A percentile compares a stretch with the other conserved stretches of the same genome.
Evolutionary conservation across 2,113 vertebrate genomes (phyloP).

Genomic region (Mastomys coucha): DNA sequence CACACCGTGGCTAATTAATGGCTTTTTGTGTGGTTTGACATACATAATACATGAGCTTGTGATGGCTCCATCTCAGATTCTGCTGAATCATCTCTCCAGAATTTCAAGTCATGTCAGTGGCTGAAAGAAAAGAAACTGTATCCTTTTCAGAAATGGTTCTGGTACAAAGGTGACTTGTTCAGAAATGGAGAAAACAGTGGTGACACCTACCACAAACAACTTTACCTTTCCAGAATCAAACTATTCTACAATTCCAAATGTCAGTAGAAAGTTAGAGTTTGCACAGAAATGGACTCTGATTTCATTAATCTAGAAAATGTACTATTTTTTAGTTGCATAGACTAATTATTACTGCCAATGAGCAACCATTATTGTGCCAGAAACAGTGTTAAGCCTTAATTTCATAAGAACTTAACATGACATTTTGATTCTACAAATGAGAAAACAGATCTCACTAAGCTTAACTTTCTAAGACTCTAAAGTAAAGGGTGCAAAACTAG

Average conservation of each 20-base stretch:
- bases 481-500: neutral
- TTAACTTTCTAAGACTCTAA: neutral
- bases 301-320: neutral
- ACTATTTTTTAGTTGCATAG: neutral
- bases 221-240: neutral
- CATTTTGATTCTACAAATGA: neutral
- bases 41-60: slow-evolving; percentile 56
- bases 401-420: neutral
- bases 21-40: slow-evolving; percentile 57
- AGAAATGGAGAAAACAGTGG: neutral
- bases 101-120: slow-evolving; percentile 4
- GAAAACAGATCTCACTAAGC: neutral
- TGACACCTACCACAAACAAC: neutral
- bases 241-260: neutral
- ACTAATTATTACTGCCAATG: neutral
- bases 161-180: neutral
- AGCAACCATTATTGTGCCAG: neutral
- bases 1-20: slow-evolving; percentile 66
- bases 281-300: neutral
- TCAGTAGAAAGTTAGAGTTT: neutral
- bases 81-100: slow-evolving; percentile 27
- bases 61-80: slow-evolving; percentile 22
- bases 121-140: neutral
- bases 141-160: neutral
- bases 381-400: slow-evolving; percentile 12